Percentiles rank a stretch among this genome's conserved stretches.
phyloP scores from a whole-genome alignment of 2,888 invertebrate genomes.

The Thysanoteuthis rhombus region DNA sequence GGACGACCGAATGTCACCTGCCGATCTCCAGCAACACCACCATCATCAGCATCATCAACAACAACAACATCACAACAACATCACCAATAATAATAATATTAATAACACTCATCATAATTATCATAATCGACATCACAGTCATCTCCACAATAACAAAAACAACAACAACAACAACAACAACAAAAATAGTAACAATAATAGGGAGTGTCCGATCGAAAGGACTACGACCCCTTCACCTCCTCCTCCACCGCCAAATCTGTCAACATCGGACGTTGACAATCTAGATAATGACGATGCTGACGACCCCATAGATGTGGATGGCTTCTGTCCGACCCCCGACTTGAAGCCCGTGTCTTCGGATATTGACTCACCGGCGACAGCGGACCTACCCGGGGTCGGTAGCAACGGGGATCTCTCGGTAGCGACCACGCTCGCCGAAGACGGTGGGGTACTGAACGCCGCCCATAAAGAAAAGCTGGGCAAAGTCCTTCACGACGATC shows the following conservation, averaged over 20 bases:
- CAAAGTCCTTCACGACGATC: constrained; percentile 14
- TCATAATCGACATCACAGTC: constrained; percentile 33
- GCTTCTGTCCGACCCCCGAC: constrained; percentile 15
- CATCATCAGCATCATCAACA: not conserved
- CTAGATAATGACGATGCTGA: constrained; percentile 39
- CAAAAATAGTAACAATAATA: not conserved
- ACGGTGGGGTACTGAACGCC: not conserved
- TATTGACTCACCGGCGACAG: constrained; percentile 1
- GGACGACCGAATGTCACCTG: constrained; percentile 1
- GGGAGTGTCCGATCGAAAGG: not conserved
- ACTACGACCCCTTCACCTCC: not conserved
- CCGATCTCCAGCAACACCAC: not conserved
- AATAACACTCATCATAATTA: not conserved
- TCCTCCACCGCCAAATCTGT: not conserved
- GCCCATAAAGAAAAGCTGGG: not conserved
- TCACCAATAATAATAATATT: not conserved
- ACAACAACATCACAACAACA: not conserved
- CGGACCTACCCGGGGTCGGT: not conserved
- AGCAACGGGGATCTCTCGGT: constrained; percentile 1
- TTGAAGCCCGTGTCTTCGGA: not conserved
- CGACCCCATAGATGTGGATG: constrained; percentile 22
- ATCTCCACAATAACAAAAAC: constrained; percentile 35
- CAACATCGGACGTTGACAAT: constrained; percentile 35
- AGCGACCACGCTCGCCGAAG: constrained; percentile 12
- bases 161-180: constrained; percentile 34